Evolutionary conservation across 2,113 vertebrate genomes (phyloP).

Genomic region (Tonatia bakeri): DNA sequence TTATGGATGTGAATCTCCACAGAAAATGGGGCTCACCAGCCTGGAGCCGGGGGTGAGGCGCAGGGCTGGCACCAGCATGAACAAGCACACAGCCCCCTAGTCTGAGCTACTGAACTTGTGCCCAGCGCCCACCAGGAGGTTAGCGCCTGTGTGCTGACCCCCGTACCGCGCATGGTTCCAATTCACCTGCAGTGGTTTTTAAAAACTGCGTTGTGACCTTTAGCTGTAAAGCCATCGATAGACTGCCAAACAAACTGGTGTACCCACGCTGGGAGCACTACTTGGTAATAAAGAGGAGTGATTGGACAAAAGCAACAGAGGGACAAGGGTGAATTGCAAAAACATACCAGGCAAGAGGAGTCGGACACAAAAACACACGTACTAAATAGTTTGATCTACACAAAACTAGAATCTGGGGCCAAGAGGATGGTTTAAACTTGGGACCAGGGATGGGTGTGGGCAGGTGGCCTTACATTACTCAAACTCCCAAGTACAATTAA

Average conservation of each 20-base stretch:
- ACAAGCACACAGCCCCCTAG: neutral
- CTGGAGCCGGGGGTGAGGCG: neutral
- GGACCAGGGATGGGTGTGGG: neutral
- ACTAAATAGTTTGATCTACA: neutral
- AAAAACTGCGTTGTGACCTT: neutral
- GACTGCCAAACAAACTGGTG: neutral
- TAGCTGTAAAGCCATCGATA: neutral
- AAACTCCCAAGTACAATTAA: neutral
- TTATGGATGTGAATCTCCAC: neutral
- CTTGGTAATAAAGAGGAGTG: neutral
- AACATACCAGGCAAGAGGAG: neutral
- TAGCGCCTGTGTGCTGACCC: too few relatives aligned
- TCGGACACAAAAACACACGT: neutral
- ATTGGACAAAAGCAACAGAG: neutral
- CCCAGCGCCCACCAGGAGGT: too few relatives aligned
- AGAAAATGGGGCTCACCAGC: neutral
- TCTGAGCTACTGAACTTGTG: too few relatives aligned
- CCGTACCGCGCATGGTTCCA: fast-evolving
- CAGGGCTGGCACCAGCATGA: too few relatives aligned
- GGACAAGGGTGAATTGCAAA: neutral
- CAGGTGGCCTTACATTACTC: neutral
- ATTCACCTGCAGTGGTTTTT: neutral
- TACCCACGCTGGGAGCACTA: neutral
- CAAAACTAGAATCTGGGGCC: neutral
- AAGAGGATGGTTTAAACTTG: neutral